A percentile compares a stretch with the other conserved stretches of the same genome.
Conservation (phyloP, 2,888 invertebrate species). For the Stenurella melanura region DNA sequence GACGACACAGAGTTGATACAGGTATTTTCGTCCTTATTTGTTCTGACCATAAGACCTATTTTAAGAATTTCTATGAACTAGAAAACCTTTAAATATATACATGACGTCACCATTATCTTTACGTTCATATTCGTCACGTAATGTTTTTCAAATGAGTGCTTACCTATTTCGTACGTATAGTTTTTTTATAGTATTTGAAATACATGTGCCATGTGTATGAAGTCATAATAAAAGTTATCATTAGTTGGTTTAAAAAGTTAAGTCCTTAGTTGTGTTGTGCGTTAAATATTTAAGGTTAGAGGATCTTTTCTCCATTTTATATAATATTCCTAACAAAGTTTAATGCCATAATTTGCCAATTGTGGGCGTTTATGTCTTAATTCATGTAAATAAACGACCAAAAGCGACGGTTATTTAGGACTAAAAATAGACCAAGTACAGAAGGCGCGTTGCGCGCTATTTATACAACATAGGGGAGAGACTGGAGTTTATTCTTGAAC, state of each 20-base stretch:
- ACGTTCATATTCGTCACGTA: slow-evolving; percentile 35
- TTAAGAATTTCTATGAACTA: slow-evolving; percentile 21
- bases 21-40: slow-evolving; percentile 32
- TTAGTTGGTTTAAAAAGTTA: slow-evolving; percentile 12
- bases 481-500: slow-evolving; percentile 41
- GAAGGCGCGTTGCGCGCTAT: slow-evolving; percentile 31
- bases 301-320: neutral
- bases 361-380: slow-evolving; percentile 23
- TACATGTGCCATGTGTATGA: neutral
- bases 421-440: slow-evolving; percentile 31
- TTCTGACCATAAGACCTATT: slow-evolving; percentile 18
- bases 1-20: slow-evolving; percentile 2
- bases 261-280: neutral
- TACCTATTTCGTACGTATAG: slow-evolving; percentile 26
- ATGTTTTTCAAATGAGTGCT: slow-evolving; percentile 28
- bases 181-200: neutral
- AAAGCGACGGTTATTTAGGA: slow-evolving; percentile 44
- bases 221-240: slow-evolving; percentile 4
- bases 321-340: slow-evolving; percentile 22
- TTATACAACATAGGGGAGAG: slow-evolving; percentile 31
- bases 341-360: slow-evolving; percentile 14
- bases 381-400: slow-evolving; percentile 46
- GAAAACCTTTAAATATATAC: slow-evolving; percentile 43
- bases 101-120: slow-evolving; percentile 52
- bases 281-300: slow-evolving; percentile 34